Evolutionary conservation across 2,888 invertebrate genomes (phyloP), one percentile per base, ranked within the genome.

Genomic region (Agapostemon virescens): DNA sequence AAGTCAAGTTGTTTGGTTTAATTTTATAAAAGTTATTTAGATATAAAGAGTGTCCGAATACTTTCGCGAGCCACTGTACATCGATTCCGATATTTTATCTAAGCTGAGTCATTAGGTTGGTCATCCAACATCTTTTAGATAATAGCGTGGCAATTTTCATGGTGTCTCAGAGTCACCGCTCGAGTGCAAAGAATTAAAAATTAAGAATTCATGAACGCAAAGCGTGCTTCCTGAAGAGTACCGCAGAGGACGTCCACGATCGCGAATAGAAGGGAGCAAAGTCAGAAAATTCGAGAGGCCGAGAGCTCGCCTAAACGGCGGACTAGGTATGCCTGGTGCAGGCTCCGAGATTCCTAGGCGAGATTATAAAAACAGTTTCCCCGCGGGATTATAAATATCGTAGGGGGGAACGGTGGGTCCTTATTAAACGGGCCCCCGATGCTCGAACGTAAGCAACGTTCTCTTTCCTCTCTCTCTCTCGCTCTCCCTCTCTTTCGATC

Each of bases 351-450:
- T 87, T 85, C 74, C 82, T 84, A 83, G 79, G 61, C 26, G 38
- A 87, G 86, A 86, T 86, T 87, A 86, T 72, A 82, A 85, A 84
- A 87, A 84, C 81, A 81, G 77, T 85, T 87, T 85, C 79, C 80
- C 63, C 79, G 74, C 69, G 82, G 84, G 78, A 87, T 87, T 87
- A 87, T 87, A 87, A 84, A 87, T 86, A 86, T 85, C 74, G 63
- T 72, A 45, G 67, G 33, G 69, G 63, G 69, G 40, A 11, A 23
- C 36, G 67, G 42, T 67, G 72, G 74, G 38, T 73, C 81, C 86
- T 86, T 87, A 87, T 87, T 87, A 87, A 83, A 86, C 77, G 79
- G 80, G 77, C 55, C 77, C 49, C 40, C 69, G 82, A 82, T 77
- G 42, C 69, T 74, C 81, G 69, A 77, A 68, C 63, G 73, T 45